phyloP scores from a whole-genome alignment of 37 sponge, comb jelly and placozoan genomes.

The Tethya wilhelma region DNA sequence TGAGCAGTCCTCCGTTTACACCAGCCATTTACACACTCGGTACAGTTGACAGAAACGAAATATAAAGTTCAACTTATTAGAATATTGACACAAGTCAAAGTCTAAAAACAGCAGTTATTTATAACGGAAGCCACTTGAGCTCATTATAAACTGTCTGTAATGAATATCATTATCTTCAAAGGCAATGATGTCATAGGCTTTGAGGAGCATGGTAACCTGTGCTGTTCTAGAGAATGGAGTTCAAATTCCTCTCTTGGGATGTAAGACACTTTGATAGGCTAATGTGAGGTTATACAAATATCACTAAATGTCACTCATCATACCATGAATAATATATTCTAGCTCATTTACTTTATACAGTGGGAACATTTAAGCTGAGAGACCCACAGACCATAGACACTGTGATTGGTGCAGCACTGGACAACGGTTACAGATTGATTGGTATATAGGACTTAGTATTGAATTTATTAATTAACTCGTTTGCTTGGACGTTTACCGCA shows the following conservation, averaged over 20 bases:
- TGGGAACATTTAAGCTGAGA: conserved; percentile 73
- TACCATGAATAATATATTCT: not conserved
- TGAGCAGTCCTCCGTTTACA: not conserved
- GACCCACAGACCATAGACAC: conserved; percentile 9
- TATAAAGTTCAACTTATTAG: too few species aligned
- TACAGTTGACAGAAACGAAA: too few species aligned
- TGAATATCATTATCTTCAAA: too few species aligned
- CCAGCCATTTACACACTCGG: not conserved
- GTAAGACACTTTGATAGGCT: conserved; percentile 4
- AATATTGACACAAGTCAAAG: too few species aligned
- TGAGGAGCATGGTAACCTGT: not conserved
- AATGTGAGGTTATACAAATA: not conserved
- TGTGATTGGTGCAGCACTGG: conserved; percentile 33
- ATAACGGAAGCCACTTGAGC: too few species aligned
- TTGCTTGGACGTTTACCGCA: too few species aligned
- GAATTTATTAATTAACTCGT: too few species aligned
- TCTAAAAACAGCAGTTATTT: too few species aligned
- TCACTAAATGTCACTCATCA: not conserved
- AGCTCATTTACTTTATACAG: conserved; percentile 7
- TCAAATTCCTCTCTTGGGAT: conserved; percentile 1
- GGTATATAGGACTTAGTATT: too few species aligned
- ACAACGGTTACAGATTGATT: conserved; percentile 52
- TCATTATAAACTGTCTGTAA: too few species aligned
- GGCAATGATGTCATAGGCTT: not conserved
- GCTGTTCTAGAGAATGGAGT: conserved; percentile 2